Evolutionary conservation across 2,113 vertebrate species (phyloP), one percentile per base, ranked within the genome.

Genomic region (Hucho hucho): DNA sequence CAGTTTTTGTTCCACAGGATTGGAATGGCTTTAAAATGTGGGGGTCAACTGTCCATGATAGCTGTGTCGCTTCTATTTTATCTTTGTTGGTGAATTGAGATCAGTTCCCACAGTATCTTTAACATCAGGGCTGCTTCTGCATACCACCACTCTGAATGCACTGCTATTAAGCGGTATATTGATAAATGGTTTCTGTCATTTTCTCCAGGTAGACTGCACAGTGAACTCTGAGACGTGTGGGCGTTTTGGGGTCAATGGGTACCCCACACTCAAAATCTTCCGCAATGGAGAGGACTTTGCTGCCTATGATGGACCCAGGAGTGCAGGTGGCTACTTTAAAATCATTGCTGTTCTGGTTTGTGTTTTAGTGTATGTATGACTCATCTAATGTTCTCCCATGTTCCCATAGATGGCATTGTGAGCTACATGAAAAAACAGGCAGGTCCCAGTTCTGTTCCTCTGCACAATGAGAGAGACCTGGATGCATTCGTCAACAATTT

Each of bases 211-310:
- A 13, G 87, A 89, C 69, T 88, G 87, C 76, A 86, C 83, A 6
- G 75, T 46, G 13, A 85, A 85, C 78, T 69, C 85, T 2, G 80
- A 89, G 73, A 84, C 80, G 0, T 88, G 87, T 64, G 64, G 74
- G 20, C 75, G 63, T 20, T 89, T 79, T 72, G 83, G 83, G n/a
- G 83, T 89, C 29, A 84, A 76, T 70, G 83, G 83, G 20, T 89
- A 89, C 72, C 87, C 87, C 32, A 87, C 85, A 6, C 82, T 89
- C 14, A 89, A 87, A 76, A 85, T 87, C 72, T 88, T 87, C 58
- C 70, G 77, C 7, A 86, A 70, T 37, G 80, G 87, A n/a, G 80
- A 81, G 49, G 83, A 83, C n/a, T 68, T 76, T 9, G 75, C 76
- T 20, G 32, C 78, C 1, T 88, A 87, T 6, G 76, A 88, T 67